Base-by-base conservation (phyloP, 2,888 invertebrate genomes). In the Cheilosia pagana region DNA sequence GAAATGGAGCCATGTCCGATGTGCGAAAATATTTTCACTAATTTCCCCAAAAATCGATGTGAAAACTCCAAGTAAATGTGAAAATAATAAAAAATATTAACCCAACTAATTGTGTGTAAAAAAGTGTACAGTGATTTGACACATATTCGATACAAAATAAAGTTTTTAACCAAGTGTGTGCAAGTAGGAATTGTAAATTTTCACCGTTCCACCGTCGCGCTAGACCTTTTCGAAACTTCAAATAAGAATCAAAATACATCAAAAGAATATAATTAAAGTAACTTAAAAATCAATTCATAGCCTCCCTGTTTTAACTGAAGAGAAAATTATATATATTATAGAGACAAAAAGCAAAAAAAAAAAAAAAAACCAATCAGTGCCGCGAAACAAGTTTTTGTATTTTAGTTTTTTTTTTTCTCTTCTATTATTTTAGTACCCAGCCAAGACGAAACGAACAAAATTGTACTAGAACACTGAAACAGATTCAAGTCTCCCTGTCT, bases 11-110 rank as follows among this genome's bases (percentile, higher is more conserved):
- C 88, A 87, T 87, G 70, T 88, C 71, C 86, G 83, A 87, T 87
- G 86, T 87, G 88, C 87, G 82, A 87, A 88, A 87, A 86, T 87
- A 90, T 88, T 89, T 87, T 87, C 89, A 89, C 89, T 88, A 89
- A 89, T 89, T 89, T 89, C 87, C 76, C 86, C 81, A 88, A 86
- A 86, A 88, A 81, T 65, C 79, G 45, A 50, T 53, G 68, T 57
- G 43, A 78, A 78, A 74, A 65, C 8, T 50, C 71, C 68, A 87
- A 86, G 86, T 88, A 88, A 88, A 88, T 87, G 88, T 88, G 87
- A 87, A 81, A 87, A 77, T 83, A 85, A 52, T 50, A n/a, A 23
- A 39, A 19, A 60, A 57, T 23, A 57, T 31, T 19, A 41, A 35
- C 25, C 45, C 19, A 23, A 53, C 41, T 6, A 43, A 14, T 41